Percentiles rank a stretch among this genome's conserved stretches.
Evolutionary conservation across 2,113 vertebrate species (phyloP).

Genomic region (Amphilophus citrinellus): DNA sequence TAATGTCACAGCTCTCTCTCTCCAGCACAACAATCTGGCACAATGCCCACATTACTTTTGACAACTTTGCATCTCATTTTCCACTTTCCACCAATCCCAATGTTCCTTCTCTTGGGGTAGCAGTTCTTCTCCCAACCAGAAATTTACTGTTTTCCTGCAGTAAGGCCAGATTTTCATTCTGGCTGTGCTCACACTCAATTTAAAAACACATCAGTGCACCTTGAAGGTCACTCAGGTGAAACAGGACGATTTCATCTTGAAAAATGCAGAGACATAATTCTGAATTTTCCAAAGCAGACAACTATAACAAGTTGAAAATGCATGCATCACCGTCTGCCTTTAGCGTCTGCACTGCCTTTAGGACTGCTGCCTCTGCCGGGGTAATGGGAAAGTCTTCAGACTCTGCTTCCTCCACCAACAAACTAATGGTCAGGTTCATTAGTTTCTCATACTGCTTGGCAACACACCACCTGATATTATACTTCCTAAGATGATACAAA

Average conservation of each 20-base stretch:
- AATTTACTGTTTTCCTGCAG: background rate
- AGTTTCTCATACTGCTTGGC: background rate
- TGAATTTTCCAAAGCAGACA: background rate
- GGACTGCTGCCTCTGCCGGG: background rate
- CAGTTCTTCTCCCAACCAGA: background rate
- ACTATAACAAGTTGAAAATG: background rate
- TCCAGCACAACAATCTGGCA: background rate
- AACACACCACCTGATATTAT: background rate
- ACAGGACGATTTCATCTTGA: background rate
- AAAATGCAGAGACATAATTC: background rate
- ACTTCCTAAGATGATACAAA: background rate
- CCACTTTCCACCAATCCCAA: background rate
- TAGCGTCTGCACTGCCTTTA: background rate
- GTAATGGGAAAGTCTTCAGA: background rate
- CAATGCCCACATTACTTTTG: background rate
- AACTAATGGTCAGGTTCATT: background rate
- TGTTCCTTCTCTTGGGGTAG: background rate
- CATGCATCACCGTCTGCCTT: background rate
- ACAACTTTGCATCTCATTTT: slow-evolving; percentile 4
- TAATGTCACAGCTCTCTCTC: background rate
- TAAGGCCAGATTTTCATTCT: background rate
- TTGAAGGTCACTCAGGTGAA: background rate
- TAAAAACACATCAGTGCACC: background rate
- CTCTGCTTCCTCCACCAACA: background rate
- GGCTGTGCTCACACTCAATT: background rate